Evolutionary conservation across 1,140 invertebrate genomes (phyloP).

Genomic region (Araneus ventricosus): DNA sequence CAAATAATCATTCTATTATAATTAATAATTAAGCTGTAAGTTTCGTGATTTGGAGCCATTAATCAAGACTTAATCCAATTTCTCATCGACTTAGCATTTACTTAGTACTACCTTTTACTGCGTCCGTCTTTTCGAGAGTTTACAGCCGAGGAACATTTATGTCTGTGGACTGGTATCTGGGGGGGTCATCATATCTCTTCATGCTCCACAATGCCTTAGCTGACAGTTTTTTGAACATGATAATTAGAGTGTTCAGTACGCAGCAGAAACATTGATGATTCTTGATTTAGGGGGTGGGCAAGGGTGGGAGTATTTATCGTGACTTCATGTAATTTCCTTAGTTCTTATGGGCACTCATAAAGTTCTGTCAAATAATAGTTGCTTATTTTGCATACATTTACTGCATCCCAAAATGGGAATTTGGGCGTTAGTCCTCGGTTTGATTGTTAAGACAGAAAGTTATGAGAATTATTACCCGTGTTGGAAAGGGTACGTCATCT

Average conservation of each 20-base stretch:
- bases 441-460: conserved; percentile 32
- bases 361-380: conserved; percentile 1
- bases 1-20: neutral
- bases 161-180: conserved; percentile 30
- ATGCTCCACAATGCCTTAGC: neutral
- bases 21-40: neutral
- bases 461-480: neutral
- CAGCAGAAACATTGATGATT: neutral
- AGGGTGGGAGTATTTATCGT: neutral
- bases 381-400: conserved; percentile 23
- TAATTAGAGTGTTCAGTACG: conserved; percentile 48
- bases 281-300: neutral
- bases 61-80: neutral
- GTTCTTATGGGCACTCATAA: neutral
- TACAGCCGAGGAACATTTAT: neutral
- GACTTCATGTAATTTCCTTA: neutral
- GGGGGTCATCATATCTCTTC: conserved; percentile 44
- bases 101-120: neutral
- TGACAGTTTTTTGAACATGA: conserved; percentile 12
- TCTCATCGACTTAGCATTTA: neutral
- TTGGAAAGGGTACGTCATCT: neutral
- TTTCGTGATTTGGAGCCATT: neutral
- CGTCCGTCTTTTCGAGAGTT: neutral
- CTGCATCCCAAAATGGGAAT: conserved; percentile 10
- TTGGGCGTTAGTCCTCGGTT: conserved; percentile 10